Conservation (phyloP, 2,888 invertebrate species). For the Blastobasis lacticolella region DNA sequence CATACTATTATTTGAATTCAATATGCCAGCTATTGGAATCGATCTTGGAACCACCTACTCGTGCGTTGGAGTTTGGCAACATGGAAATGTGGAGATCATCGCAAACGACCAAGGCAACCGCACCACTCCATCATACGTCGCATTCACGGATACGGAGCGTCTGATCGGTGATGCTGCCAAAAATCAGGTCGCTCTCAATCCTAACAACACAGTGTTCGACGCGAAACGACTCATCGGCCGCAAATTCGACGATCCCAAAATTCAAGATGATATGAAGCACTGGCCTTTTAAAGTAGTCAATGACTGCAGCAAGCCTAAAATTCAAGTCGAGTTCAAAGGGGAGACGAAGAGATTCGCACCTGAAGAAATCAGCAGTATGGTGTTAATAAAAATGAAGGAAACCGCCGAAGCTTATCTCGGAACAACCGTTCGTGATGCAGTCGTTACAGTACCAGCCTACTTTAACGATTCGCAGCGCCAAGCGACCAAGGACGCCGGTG, state of each 20-base stretch:
- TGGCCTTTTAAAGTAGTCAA: conserved; percentile 87
- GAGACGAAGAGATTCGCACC: conserved; percentile 78
- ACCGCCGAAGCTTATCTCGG: conserved; percentile 84
- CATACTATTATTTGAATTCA: conserved; percentile 4
- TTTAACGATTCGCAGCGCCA: conserved; percentile 83
- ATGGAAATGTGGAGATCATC: conserved; percentile 87
- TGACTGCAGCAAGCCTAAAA: conserved; percentile 79
- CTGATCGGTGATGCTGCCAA: conserved; percentile 91
- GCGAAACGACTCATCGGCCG: conserved; percentile 87
- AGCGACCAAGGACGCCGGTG: conserved; percentile 89
- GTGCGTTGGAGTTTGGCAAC: conserved; percentile 89
- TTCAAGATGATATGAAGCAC: conserved; percentile 85
- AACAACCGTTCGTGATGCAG: conserved; percentile 79
- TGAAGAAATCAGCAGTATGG: conserved; percentile 83
- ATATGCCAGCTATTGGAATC: conserved; percentile 63
- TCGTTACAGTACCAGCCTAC: conserved; percentile 88
- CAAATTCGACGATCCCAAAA: conserved; percentile 82
- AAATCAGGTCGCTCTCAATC: conserved; percentile 87
- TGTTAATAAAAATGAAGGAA: conserved; percentile 72
- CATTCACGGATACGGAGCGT: conserved; percentile 88
- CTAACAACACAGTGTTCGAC: conserved; percentile 82
- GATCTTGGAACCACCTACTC: conserved; percentile 92
- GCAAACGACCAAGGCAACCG: conserved; percentile 93
- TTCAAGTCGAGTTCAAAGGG: conserved; percentile 79
- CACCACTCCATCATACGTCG: conserved; percentile 91